phyloP scores from a whole-genome alignment of 2,113 vertebrate species.

The Gila orcuttii region DNA sequence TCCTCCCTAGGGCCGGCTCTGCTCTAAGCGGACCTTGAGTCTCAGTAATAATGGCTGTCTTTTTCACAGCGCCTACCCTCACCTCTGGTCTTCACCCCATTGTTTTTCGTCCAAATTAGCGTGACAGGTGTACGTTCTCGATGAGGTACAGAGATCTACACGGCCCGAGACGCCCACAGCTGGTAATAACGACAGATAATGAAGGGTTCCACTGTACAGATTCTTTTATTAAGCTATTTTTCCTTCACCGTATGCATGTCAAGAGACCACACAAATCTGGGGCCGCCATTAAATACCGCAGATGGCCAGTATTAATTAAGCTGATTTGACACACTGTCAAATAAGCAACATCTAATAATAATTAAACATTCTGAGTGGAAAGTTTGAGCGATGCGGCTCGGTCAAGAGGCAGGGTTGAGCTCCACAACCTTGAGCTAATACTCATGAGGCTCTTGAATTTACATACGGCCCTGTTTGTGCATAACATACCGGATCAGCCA shows the following conservation, averaged over 20 bases:
- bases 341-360: conserved; percentile 35
- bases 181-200: conserved; percentile 18
- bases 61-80: not conserved
- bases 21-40: not conserved
- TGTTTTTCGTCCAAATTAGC: conserved; percentile 28
- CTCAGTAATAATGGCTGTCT: not conserved
- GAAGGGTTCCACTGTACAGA: conserved; percentile 1
- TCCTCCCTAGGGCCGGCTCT: not conserved
- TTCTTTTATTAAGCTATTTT: conserved; percentile 27
- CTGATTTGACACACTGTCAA: conserved; percentile 37
- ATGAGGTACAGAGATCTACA: conserved; percentile 10
- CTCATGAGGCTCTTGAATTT: conserved; percentile 21
- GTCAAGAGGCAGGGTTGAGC: not conserved
- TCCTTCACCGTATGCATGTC: conserved; percentile 9
- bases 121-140: not conserved
- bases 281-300: conserved; percentile 7
- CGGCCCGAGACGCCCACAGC: not conserved
- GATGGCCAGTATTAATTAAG: conserved; percentile 44
- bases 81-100: conserved; percentile 2
- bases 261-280: conserved; percentile 17
- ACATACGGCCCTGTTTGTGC: conserved; percentile 17
- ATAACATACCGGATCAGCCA: not conserved
- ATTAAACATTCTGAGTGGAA: conserved; percentile 39
- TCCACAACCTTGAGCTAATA: conserved; percentile 29
- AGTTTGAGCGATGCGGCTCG: conserved; percentile 17